These are phyloP conservation scores for Psilopsiagon aurifrons DNA, from an alignment of 2,113 vertebrate genomes.

Conservation along the genomic window DNA sequence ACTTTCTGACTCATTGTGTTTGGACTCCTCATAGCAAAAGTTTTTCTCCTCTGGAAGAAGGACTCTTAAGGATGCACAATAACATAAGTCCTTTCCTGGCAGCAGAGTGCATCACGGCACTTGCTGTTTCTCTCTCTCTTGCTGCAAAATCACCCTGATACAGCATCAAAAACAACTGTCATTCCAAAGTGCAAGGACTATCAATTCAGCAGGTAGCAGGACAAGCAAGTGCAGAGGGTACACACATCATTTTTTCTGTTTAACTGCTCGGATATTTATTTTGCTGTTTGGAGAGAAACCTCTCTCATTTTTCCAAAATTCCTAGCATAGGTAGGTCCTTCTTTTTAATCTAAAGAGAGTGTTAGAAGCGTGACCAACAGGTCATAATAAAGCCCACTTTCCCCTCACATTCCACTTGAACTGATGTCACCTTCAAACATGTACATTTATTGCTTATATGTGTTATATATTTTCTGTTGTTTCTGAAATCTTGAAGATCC, in stretches of 20 bases:
- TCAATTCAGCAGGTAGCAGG: background rate
- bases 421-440: background rate
- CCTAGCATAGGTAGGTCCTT: background rate
- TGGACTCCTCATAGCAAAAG: background rate
- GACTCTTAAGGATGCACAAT: background rate
- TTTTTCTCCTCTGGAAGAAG: background rate
- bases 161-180: background rate
- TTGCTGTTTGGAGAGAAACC: background rate
- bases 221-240: background rate
- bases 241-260: background rate
- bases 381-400: background rate
- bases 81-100: background rate
- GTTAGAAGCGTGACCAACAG: background rate
- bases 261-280: background rate
- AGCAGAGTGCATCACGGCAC: background rate
- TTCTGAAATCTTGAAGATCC: background rate
- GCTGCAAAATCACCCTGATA: background rate
- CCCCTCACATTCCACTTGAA: background rate
- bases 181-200: background rate
- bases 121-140: background rate
- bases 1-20: conserved; percentile 26
- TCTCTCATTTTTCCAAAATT: background rate
- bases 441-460: background rate
- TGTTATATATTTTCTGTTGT: background rate
- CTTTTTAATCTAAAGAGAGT: background rate